Percentiles rank a stretch among this genome's conserved stretches.
phyloP scores from a whole-genome alignment of 2,113 vertebrate species.

The Aegithalos caudatus region DNA sequence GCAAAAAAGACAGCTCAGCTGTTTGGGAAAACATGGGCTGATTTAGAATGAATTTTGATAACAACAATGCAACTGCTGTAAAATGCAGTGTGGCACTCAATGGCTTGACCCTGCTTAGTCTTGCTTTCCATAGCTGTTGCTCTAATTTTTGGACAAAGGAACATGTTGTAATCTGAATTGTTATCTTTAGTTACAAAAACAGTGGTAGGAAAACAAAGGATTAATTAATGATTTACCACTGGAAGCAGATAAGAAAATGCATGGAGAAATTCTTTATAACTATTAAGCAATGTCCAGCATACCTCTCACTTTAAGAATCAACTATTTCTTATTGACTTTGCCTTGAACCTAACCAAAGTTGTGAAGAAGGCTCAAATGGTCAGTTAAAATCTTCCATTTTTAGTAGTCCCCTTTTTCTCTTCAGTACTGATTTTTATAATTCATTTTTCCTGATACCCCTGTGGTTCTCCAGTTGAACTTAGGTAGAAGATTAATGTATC shows the following conservation, averaged over 20 bases:
- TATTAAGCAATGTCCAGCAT: neutral
- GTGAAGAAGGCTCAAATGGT: neutral
- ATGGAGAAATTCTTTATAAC: neutral
- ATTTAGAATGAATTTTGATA: neutral
- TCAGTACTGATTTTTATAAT: neutral
- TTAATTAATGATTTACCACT: neutral
- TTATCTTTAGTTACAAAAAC: neutral
- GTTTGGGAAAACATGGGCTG: neutral
- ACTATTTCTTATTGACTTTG: neutral
- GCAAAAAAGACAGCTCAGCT: neutral
- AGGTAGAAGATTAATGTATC: neutral
- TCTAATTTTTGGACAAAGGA: neutral
- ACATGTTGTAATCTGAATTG: neutral
- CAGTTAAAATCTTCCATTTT: neutral
- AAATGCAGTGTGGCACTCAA: neutral
- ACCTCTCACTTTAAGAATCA: neutral
- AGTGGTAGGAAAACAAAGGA: neutral
- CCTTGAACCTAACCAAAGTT: neutral
- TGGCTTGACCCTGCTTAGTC: accelerated
- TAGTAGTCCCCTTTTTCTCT: neutral
- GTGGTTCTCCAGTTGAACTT: neutral
- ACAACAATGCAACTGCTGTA: neutral
- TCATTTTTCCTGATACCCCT: neutral
- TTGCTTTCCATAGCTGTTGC: neutral
- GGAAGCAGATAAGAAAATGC: neutral